A percentile compares a stretch with the other conserved stretches of the same genome.
These are phyloP conservation scores for Hyposmocoma kahamanoa DNA, from an alignment of 1,140 invertebrate species.

Conservation along the genomic window DNA sequence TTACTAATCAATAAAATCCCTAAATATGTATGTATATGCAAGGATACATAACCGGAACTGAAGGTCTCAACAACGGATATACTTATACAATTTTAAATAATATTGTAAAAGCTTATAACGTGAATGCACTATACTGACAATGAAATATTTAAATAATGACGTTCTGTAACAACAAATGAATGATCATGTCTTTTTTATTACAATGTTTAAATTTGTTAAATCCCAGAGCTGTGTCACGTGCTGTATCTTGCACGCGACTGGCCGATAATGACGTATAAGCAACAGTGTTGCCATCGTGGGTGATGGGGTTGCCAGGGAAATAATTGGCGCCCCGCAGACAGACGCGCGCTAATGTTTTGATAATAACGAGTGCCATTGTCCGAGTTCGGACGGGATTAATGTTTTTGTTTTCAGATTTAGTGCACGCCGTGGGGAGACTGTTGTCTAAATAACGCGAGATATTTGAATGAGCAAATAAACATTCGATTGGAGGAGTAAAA, in stretches of 20 bases:
- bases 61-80: too few relatives aligned
- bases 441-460: constrained; percentile 32
- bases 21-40: too few relatives aligned
- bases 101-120: too few relatives aligned
- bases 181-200: constrained; percentile 4
- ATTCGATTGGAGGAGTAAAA: neutral
- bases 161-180: neutral
- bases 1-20: too few relatives aligned
- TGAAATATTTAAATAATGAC: constrained; percentile 5
- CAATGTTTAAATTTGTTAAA: neutral
- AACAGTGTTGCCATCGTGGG: constrained; percentile 47
- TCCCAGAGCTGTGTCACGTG: constrained; percentile 35
- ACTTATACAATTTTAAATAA: too few relatives aligned
- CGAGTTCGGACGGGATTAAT: constrained; percentile 25
- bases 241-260: constrained; percentile 34
- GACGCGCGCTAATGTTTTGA: constrained; percentile 58
- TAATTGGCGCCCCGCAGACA: constrained; percentile 66
- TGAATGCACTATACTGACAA: neutral
- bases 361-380: constrained; percentile 58
- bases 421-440: constrained; percentile 29
- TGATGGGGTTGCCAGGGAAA: constrained; percentile 51
- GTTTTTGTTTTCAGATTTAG: constrained; percentile 58
- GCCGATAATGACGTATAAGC: constrained; percentile 38
- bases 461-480: constrained; percentile 20
- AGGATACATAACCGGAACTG: too few relatives aligned